Evolutionary conservation across 2,113 vertebrate genomes (phyloP).

Genomic region (Rostratula benghalensis): DNA sequence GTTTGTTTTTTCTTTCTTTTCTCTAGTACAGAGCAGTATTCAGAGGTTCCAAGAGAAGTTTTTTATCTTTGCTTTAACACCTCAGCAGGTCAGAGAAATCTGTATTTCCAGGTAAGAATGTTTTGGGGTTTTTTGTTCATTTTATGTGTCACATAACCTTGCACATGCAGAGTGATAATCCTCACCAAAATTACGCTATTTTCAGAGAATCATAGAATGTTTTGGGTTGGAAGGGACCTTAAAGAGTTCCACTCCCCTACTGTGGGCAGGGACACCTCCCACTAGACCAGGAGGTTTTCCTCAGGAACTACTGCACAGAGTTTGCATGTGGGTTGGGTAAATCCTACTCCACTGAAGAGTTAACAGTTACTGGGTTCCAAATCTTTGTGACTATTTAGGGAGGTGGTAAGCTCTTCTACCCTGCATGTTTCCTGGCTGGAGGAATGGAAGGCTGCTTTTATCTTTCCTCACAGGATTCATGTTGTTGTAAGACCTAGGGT

Average conservation of each 20-base stretch:
- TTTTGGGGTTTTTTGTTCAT: rapidly evolving
- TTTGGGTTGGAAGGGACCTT: no score
- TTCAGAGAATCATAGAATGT: no score
- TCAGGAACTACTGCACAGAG: neutral
- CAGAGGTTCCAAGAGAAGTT: conserved; percentile 96
- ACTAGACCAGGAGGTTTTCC: neutral
- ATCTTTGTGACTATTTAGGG: neutral
- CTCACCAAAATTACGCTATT: neutral
- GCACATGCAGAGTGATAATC: neutral
- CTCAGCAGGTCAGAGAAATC: conserved; percentile 97
- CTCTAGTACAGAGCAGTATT: conserved; percentile 85
- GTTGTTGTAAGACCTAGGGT: neutral
- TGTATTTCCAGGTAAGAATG: conserved; percentile 92
- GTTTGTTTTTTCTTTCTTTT: conserved; percentile 3
- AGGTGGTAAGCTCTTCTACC: neutral
- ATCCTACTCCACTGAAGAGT: neutral
- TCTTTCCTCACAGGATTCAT: neutral
- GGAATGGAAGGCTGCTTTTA: neutral
- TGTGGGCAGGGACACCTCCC: no score
- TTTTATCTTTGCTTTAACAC: conserved; percentile 97
- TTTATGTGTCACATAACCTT: rapidly evolving
- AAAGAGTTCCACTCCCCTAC: no score
- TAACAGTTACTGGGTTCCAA: rapidly evolving
- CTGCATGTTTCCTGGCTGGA: neutral
- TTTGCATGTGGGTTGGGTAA: neutral